Evolutionary conservation across 92 coral and sea anemone genomes (phyloP), one percentile per base, ranked within the genome.

Genomic region (Palythoa caribaeorum): DNA sequence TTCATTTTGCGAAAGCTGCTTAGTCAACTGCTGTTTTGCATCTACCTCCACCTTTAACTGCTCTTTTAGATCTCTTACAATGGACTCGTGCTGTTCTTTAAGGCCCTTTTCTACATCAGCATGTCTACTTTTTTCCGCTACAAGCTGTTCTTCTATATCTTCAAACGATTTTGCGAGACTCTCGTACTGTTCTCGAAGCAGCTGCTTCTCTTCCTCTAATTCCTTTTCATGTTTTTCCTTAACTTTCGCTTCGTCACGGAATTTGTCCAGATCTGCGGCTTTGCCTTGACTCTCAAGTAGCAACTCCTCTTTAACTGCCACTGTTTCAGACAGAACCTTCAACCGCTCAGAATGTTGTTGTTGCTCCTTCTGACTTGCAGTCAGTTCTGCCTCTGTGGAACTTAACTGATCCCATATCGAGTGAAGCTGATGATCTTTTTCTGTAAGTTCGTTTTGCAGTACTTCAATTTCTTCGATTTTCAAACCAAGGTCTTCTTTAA

Each of bases 191-290:
- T 74, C 78, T 79, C 78, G 92, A 80, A 51, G 89, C 77, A 86
- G 76, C 90, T 63, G 72, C 74, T 81, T 81, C 20, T 81, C 86
- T 44, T 84, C 94, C 59, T 93, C 93, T 37, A 95, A 93, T 50
- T 78, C 80, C 50, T 84, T 68, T 8, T 72, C 86, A 11, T 87
- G 84, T 40, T 81, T 60, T 4, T 81, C 86, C 62, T 81, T 81
- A 11, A 63, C 57, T 66, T 66, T 66, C 20, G 86, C 62, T 66
- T 81, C 76, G 14, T 65, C 76, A 10, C 62, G 86, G 75, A 81
- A 48, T 53, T 48, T 68, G 86, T 81, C 86, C 1, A 63, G 9
- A 36, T 81, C 86, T 36, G 75, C 75, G 47, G 63, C 76, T 81
- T 21, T 81, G 6, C 13, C 86, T 37, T 81, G 75, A 60, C 86